Evolutionary conservation across 2,888 invertebrate species (phyloP).

Genomic region (Drosophila mettleri): DNA sequence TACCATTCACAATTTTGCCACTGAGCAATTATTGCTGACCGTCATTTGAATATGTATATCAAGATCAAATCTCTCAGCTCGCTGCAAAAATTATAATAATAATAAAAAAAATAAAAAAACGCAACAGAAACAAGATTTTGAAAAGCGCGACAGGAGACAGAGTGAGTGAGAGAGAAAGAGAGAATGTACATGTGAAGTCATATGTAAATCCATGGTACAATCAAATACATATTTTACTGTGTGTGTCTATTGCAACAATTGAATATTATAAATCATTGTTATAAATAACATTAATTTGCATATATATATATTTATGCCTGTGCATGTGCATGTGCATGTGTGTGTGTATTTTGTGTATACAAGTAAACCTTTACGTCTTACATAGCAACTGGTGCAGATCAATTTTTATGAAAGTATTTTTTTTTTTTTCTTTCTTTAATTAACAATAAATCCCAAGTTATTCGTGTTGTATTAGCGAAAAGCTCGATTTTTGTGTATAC

Average conservation of each 20-base stretch:
- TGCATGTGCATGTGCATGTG: neutral
- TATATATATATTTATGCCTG: neutral
- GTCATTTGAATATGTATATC: constrained; percentile 13
- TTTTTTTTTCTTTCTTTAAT: neutral
- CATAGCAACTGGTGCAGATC: constrained; percentile 10
- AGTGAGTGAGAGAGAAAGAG: neutral
- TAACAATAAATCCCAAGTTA: constrained; percentile 1
- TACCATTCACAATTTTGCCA: constrained; percentile 3
- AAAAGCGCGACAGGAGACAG: neutral
- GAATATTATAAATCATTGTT: neutral
- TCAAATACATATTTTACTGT: neutral
- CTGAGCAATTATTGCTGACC: neutral
- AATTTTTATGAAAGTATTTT: constrained; percentile 3
- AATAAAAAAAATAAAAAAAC: neutral
- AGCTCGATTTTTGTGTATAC: constrained; percentile 9
- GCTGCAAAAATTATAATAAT: neutral
- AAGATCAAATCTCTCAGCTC: constrained; percentile 9
- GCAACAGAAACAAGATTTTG: constrained; percentile 9
- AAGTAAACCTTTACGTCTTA: constrained; percentile 7
- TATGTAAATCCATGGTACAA: constrained; percentile 3
- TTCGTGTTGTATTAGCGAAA: constrained; percentile 8
- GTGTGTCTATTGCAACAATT: neutral
- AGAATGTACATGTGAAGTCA: constrained; percentile 3
- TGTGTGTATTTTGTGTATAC: neutral
- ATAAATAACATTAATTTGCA: constrained; percentile 1